Evolutionary conservation across 2,113 vertebrate species (phyloP).

Genomic region (Reinhardtius hippoglossoides): DNA sequence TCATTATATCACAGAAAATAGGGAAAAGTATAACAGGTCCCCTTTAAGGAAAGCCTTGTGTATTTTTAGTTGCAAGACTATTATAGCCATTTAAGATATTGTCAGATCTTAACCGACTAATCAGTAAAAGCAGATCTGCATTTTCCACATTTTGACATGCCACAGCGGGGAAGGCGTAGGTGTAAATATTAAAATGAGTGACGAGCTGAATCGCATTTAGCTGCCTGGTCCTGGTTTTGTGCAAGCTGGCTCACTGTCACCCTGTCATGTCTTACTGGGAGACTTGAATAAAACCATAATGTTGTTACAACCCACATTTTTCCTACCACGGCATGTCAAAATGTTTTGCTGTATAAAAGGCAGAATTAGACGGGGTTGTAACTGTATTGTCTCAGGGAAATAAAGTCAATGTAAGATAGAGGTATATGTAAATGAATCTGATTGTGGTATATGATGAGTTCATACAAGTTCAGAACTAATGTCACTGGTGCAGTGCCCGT

Average conservation of each 20-base stretch:
- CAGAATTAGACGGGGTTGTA: too few relatives aligned
- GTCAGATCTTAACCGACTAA: background rate
- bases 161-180: background rate
- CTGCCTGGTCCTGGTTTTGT: background rate
- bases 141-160: background rate
- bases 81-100: background rate
- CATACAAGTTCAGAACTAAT: too few relatives aligned
- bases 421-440: too few relatives aligned
- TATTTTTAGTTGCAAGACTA: background rate
- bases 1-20: background rate
- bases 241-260: background rate
- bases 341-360: background rate
- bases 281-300: slow-evolving; percentile 6
- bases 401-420: too few relatives aligned
- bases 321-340: background rate
- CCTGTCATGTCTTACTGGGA: background rate
- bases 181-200: slow-evolving; percentile 11
- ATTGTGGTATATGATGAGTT: too few relatives aligned
- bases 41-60: background rate
- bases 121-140: background rate
- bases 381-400: too few relatives aligned
- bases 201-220: background rate
- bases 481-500: too few relatives aligned
- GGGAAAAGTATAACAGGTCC: background rate
- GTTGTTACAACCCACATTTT: background rate